Percentiles rank a stretch among this genome's conserved stretches.
phyloP scores from a whole-genome alignment of 2,113 vertebrate genomes.

The Odontesthes bonariensis region DNA sequence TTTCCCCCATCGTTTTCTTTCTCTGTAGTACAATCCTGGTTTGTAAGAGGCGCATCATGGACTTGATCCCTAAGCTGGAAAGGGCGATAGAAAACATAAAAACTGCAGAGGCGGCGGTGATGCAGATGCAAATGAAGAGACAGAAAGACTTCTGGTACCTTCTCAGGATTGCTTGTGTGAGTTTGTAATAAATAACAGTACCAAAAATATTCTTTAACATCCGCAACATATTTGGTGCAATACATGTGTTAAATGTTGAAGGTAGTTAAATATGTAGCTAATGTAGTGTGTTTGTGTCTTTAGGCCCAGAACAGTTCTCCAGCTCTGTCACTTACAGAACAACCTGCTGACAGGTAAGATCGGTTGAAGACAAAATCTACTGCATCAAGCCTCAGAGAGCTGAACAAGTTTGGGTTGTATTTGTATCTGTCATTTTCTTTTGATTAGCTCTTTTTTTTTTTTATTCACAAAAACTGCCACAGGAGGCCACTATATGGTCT shows the following conservation, averaged over 20 bases:
- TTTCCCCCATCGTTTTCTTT: neutral
- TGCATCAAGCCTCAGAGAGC: neutral
- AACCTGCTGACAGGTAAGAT: slow-evolving; percentile 83
- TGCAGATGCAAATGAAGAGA: slow-evolving; percentile 97
- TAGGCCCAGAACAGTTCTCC: slow-evolving; percentile 88
- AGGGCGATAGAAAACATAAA: slow-evolving; percentile 91
- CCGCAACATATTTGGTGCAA: neutral
- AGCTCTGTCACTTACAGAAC: slow-evolving; percentile 79
- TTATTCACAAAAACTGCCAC: slow-evolving; percentile 8
- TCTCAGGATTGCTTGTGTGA: slow-evolving; percentile 96
- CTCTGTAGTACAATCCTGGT: slow-evolving; percentile 89
- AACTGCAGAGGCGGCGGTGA: slow-evolving; percentile 91
- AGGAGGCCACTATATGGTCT: slow-evolving; percentile 21
- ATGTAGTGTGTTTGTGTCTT: slow-evolving; percentile 42
- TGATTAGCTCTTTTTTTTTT: neutral
- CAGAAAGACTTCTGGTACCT: slow-evolving; percentile 98
- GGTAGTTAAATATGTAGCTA: slow-evolving; percentile 11
- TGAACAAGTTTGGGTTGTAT: too few species aligned
- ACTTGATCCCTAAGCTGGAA: slow-evolving; percentile 94
- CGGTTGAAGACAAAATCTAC: neutral
- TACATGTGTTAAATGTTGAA: neutral
- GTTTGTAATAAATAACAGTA: slow-evolving; percentile 59
- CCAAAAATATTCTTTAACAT: neutral
- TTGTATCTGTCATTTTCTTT: too few species aligned
- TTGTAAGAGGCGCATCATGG: slow-evolving; percentile 96